Evolutionary conservation across 2,888 invertebrate species (phyloP), one percentile per base, ranked within the genome.

Genomic region (Cheiracanthium punctorium): DNA sequence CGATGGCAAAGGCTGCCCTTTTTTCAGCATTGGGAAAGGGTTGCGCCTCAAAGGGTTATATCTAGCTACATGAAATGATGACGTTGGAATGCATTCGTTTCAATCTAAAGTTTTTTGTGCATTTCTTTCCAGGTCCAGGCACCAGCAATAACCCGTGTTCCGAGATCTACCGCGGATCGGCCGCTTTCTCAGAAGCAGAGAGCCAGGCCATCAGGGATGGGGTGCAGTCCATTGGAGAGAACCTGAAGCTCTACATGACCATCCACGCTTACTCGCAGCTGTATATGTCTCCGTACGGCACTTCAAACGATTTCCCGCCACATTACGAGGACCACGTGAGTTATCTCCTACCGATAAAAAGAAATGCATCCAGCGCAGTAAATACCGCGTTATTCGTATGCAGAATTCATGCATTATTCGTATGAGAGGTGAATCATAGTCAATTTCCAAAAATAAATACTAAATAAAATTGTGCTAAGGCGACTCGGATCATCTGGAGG

Each of bases 121-220:
- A n/a, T n/a, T n/a, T n/a, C n/a, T n/a, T 28, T 29, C 2, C 71
- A 85, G 88, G 88, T 24, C 48, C 87, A 5, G 89, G 89, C n/a
- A 88, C 88, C 0, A 89, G 88, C 32, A 69, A 77, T 10, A 74
- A 88, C 65, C 87, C 88, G 0, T 90, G 89, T 72, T 75, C 85
- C 0, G 89, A 90, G n/a, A 89, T 88, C 10, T 90, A 88, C 67
- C 24, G 86, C 0, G 90, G 90, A 0, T 71, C 86, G 0, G 28
- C 33, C 2, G 86, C 90, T 8, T 90, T 90, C 58, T 90, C 90
- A 0, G 90, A 90, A 84, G 81, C 87, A 17, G 90, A 90, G 70
- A 88, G 88, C 24, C 67, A 67, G 24, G 89, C 89, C 0, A 17
- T 89, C 8, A 64, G 88, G 32, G 82, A 89, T 58, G 87, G 80